Conservation (phyloP, 2,888 invertebrate genomes). For the Leistus spinibarbis region DNA sequence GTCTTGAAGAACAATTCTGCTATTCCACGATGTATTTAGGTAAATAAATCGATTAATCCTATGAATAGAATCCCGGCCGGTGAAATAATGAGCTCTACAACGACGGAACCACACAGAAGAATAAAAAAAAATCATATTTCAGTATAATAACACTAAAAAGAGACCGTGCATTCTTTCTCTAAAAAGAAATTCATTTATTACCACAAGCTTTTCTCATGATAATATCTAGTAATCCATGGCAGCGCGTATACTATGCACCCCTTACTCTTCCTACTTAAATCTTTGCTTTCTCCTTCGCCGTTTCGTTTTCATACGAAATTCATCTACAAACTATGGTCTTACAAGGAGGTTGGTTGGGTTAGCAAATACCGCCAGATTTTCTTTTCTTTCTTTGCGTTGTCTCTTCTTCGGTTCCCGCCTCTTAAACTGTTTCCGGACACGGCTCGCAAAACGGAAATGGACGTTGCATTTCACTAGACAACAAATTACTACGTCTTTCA, state of each 20-base stretch:
- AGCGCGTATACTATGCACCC: slow-evolving; percentile 2
- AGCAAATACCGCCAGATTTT: slow-evolving; percentile 8
- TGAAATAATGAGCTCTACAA: background rate
- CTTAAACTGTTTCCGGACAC: slow-evolving; percentile 30
- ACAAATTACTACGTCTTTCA: too few relatives aligned
- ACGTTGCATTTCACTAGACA: slow-evolving; percentile 28
- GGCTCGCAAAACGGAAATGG: slow-evolving; percentile 24
- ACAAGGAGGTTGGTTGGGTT: background rate
- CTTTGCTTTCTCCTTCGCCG: background rate
- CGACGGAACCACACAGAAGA: background rate
- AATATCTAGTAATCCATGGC: slow-evolving; percentile 34
- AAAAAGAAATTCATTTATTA: slow-evolving; percentile 31
- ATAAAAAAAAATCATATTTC: background rate
- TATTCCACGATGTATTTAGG: background rate
- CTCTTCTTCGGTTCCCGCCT: slow-evolving; percentile 29
- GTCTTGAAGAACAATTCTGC: too few relatives aligned
- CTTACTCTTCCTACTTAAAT: background rate
- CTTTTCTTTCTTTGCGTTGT: slow-evolving; percentile 27
- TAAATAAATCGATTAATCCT: background rate
- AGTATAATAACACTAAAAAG: background rate
- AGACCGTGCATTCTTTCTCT: background rate
- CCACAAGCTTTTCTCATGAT: slow-evolving; percentile 31
- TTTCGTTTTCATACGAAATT: background rate
- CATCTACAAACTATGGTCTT: background rate
- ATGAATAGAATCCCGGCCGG: background rate